A percentile compares a stretch with the other conserved stretches of the same genome.
These are phyloP conservation scores for Strigamia maritima DNA, from an alignment of 2,888 invertebrate species.

Conservation along the genomic window DNA sequence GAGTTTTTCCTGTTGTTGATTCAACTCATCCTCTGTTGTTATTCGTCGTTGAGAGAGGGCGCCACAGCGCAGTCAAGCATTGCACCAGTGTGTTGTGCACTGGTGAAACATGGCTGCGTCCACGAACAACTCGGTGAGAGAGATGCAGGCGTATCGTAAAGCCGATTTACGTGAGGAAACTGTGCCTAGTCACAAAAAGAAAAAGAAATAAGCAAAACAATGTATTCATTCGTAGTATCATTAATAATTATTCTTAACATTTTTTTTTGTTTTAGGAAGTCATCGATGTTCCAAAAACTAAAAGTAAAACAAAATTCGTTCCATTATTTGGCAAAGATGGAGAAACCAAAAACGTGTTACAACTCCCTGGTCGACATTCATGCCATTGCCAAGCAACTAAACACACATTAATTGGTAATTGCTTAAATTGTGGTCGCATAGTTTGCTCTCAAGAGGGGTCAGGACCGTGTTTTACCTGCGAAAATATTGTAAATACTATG, in stretches of 20 bases:
- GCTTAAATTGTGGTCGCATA: slow-evolving; percentile 86
- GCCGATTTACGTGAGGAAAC: not conserved
- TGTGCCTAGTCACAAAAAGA: not conserved
- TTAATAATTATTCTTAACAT: not conserved
- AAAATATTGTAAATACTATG: slow-evolving; percentile 64
- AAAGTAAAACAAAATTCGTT: slow-evolving; percentile 64
- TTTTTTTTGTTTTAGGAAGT: not conserved
- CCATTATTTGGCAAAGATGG: slow-evolving; percentile 73
- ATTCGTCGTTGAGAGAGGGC: too few relatives aligned
- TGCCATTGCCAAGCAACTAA: slow-evolving; percentile 91
- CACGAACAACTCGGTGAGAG: not conserved
- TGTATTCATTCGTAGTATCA: not conserved
- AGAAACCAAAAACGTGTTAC: slow-evolving; percentile 54
- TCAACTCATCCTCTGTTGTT: too few relatives aligned
- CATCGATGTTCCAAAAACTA: slow-evolving; percentile 42
- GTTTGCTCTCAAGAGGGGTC: slow-evolving; percentile 95
- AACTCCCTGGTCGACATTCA: slow-evolving; percentile 69
- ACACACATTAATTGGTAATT: slow-evolving; percentile 89
- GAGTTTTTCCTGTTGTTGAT: too few relatives aligned
- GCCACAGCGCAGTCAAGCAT: too few relatives aligned
- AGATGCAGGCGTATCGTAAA: not conserved
- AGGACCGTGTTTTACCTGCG: slow-evolving; percentile 93
- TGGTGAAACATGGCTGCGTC: slow-evolving; percentile 17
- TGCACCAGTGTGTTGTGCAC: too few relatives aligned
- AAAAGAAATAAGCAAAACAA: not conserved